Evolutionary conservation across 2,797 vertebrate species (phyloP).

Genomic region (Staurois parvus): DNA sequence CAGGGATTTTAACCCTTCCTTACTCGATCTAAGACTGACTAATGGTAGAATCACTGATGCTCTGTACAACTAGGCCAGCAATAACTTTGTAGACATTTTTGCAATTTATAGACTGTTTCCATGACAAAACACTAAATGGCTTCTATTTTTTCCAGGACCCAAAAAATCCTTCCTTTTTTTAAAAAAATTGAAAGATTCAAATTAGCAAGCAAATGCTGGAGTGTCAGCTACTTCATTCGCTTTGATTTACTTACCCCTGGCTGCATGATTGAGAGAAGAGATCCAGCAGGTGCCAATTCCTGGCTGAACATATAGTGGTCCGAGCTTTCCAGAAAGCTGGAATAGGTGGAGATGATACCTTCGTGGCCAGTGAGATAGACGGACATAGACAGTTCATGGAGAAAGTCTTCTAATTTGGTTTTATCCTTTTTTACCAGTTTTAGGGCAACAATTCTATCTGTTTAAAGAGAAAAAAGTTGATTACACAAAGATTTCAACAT

Average conservation of each 20-base stretch:
- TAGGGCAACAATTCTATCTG: constrained; percentile 14
- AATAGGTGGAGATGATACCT: not conserved
- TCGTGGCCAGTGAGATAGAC: not conserved
- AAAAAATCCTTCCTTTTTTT: too few species aligned
- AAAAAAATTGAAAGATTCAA: too few species aligned
- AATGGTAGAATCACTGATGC: too few species aligned
- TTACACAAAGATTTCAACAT: not conserved
- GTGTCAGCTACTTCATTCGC: too few species aligned
- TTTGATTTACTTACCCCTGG: not conserved
- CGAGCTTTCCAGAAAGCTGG: not conserved
- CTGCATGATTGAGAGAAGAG: constrained; percentile 10
- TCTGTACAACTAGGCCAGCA: too few species aligned
- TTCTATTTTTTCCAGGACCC: too few species aligned
- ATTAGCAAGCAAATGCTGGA: too few species aligned
- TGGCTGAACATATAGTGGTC: constrained; percentile 9
- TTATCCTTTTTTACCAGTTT: constrained; percentile 15
- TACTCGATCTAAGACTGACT: too few species aligned
- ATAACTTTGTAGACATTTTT: too few species aligned
- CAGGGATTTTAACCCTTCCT: too few species aligned
- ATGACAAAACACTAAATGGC: too few species aligned
- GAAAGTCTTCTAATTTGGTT: not conserved
- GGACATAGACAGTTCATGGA: constrained; percentile 22
- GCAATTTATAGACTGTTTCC: too few species aligned
- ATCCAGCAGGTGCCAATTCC: constrained; percentile 15
- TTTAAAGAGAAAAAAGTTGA: not conserved